Base-by-base conservation (phyloP, 64 coral and sea anemone genomes). In the Montipora foliosa region DNA sequence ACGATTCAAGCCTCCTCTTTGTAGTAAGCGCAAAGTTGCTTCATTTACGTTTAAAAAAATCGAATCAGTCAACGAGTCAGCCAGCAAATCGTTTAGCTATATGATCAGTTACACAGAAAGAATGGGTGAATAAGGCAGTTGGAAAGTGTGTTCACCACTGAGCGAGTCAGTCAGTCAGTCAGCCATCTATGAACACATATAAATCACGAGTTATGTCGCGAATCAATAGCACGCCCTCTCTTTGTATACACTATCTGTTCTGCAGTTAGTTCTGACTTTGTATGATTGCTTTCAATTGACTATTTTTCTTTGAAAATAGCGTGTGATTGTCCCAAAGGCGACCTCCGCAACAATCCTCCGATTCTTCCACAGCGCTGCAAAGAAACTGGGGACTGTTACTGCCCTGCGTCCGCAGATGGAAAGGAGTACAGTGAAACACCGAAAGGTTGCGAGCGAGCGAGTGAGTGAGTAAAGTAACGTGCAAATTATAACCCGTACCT, bases 281-380 rank as follows among this genome's bases (percentile, higher is more conserved):
- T 9, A 4, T 67, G 62, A 13, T 15, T 67, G 4, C 15, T 67
- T 17, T 12, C 68, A 21, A 20, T 71, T 19, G 8, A 24, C 6
- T 37, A 2, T 6, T 90, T 51, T 79, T 68, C 59, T 90, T 61
- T 44, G 29, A 14, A 74, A n/a, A 2, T 19, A 90, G 89, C 77
- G 17, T 90, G 89, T 81, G 89, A 81, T 45, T 90, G 89, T 81
- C 89, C 89, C 12, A 67, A 81, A 81, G 89, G 89, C 37, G 76
- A 90, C 58, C 77, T 47, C 11, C 44, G 7, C 8, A 49, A 47
- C 62, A 47, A 48, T 71, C 82, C 82, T n/a, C 82, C 82, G 13
- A 71, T 86, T 11, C 82, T 86, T 49, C 45, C 82, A 70, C 82
- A 86, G 49, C 61, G 66, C 13, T 86, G 82, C 47, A 86, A 19